Percentiles rank a stretch among this genome's conserved stretches.
Conservation (phyloP, 2,113 vertebrate species). For the Crotalus horridus region DNA sequence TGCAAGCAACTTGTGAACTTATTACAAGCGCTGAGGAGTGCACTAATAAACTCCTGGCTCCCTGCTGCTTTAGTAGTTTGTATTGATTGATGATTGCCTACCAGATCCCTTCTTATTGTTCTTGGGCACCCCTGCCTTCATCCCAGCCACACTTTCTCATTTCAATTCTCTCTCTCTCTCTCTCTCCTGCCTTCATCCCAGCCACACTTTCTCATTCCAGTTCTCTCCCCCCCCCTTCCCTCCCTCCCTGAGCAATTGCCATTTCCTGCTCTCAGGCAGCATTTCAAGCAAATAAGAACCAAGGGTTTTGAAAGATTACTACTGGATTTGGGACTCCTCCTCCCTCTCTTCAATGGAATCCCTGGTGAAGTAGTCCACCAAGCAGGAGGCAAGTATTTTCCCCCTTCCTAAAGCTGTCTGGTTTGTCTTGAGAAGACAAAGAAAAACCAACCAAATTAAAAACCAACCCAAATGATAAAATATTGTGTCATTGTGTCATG, state of each 20-base stretch:
- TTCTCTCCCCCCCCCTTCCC: neutral
- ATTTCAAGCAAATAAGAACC: slow-evolving; percentile 1
- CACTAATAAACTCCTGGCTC: neutral
- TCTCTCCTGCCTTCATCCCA: neutral
- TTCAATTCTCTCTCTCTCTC: neutral
- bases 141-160: slow-evolving; percentile 14
- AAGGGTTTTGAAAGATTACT: neutral
- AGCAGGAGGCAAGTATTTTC: slow-evolving; percentile 22
- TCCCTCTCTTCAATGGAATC: neutral
- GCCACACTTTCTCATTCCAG: neutral
- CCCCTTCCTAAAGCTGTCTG: neutral
- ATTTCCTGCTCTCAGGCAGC: slow-evolving; percentile 14
- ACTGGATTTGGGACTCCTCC: neutral
- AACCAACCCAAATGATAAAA: slow-evolving; percentile 12
- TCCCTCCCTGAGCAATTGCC: neutral
- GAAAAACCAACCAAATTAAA: slow-evolving; percentile 17
- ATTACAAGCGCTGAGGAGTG: neutral
- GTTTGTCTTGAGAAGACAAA: slow-evolving; percentile 42
- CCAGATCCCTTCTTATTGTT: slow-evolving; percentile 10
- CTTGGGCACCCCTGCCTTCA: neutral
- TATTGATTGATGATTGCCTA: slow-evolving; percentile 1
- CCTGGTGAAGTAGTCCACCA: slow-evolving; percentile 29
- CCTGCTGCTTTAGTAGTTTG: neutral
- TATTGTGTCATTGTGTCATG: neutral
- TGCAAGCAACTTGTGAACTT: neutral